Conservation (phyloP, 2,888 invertebrate genomes). For the Mythimna lalbum region DNA sequence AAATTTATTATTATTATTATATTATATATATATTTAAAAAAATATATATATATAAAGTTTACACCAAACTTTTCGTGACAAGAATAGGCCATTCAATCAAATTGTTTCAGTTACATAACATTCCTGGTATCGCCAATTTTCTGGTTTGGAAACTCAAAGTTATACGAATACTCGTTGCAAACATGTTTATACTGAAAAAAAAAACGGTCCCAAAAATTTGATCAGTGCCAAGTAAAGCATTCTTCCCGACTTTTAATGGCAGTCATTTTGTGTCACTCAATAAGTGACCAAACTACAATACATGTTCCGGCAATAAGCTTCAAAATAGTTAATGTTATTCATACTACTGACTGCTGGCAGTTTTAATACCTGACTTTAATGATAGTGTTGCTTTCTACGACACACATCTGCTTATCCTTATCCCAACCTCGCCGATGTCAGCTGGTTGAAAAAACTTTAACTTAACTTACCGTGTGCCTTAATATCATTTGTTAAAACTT, state of each 20-base stretch:
- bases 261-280: no score
- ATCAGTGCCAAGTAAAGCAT: not conserved
- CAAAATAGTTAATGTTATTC: not conserved
- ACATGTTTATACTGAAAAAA: no score
- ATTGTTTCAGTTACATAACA: not conserved
- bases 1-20: no score
- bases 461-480: no score
- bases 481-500: not conserved
- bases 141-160: not conserved
- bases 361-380: no score
- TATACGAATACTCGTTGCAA: not conserved
- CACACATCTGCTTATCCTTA: not conserved
- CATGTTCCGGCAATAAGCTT: not conserved
- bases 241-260: not conserved
- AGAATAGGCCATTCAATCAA: not conserved
- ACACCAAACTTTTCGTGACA: not conserved
- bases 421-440: not conserved
- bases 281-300: no score
- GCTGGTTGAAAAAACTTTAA: no score
- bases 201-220: not conserved
- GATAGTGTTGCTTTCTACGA: not conserved
- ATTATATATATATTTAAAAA: no score
- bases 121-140: slow-evolving; percentile 1
- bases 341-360: not conserved
- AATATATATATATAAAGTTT: no score